Evolutionary conservation across 2,888 invertebrate species (phyloP).

Genomic region (Plemyria rubiginata): DNA sequence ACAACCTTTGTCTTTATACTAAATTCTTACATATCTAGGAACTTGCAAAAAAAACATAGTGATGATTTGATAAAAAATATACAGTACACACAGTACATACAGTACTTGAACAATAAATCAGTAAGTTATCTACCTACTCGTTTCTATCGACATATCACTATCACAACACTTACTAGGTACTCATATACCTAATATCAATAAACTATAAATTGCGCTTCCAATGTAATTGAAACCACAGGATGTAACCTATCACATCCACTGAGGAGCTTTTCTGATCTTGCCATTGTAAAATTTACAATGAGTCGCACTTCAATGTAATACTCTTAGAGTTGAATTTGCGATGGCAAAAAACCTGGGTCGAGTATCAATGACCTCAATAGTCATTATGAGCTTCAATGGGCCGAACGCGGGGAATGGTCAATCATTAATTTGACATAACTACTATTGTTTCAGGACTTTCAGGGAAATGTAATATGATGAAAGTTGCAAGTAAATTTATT

Average conservation of each 20-base stretch:
- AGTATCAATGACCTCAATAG: slow-evolving; percentile 63
- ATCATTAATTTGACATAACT: slow-evolving; percentile 32
- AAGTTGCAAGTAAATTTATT: not conserved
- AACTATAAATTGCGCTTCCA: slow-evolving; percentile 66
- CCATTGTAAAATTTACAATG: slow-evolving; percentile 39
- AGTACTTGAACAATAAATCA: too few relatives aligned
- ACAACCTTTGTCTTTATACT: too few relatives aligned
- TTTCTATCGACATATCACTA: not conserved
- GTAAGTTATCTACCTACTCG: not conserved
- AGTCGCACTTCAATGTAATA: slow-evolving; percentile 40
- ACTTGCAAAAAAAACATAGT: too few relatives aligned
- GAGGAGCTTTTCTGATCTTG: slow-evolving; percentile 67
- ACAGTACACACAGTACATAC: too few relatives aligned
- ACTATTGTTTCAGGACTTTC: slow-evolving; percentile 26
- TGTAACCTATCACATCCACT: slow-evolving; percentile 75
- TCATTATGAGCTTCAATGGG: slow-evolving; percentile 58
- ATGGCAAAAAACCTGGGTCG: slow-evolving; percentile 41
- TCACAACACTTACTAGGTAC: not conserved
- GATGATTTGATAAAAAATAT: too few relatives aligned
- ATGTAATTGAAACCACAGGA: slow-evolving; percentile 80
- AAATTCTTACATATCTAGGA: too few relatives aligned
- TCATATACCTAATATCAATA: slow-evolving; percentile 53
- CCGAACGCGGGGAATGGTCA: slow-evolving; percentile 45
- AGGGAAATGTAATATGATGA: slow-evolving; percentile 10
- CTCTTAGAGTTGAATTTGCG: slow-evolving; percentile 46